A percentile compares a stretch with the other conserved stretches of the same genome.
These are phyloP conservation scores for Cottoperca gobio DNA, from an alignment of 2,797 vertebrate genomes.

Conservation along the genomic window DNA sequence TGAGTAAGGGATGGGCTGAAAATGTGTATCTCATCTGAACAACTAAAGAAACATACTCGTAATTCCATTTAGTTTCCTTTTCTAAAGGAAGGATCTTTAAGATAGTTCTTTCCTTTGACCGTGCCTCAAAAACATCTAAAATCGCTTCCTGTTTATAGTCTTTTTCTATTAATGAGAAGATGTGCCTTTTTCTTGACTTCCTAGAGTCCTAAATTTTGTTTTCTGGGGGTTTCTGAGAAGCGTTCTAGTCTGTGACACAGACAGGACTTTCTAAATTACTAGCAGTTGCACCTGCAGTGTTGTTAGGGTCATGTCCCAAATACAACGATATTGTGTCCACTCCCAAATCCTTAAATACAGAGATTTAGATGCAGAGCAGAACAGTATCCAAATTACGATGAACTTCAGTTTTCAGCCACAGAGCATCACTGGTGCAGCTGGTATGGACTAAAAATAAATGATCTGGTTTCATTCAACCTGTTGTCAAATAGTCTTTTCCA, in stretches of 20 bases:
- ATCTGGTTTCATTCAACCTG: not conserved
- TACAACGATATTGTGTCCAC: not conserved
- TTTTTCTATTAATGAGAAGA: no score
- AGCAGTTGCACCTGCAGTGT: not conserved
- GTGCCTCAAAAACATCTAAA: not conserved
- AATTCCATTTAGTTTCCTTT: not conserved
- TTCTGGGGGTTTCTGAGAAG: not conserved
- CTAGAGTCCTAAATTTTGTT: not conserved
- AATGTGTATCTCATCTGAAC: not conserved
- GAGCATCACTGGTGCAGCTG: constrained; percentile 2
- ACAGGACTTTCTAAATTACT: not conserved
- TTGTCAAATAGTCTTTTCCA: no score
- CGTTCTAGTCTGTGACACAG: not conserved
- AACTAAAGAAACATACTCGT: not conserved
- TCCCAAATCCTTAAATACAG: not conserved
- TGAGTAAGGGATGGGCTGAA: not conserved
- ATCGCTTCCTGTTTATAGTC: not conserved
- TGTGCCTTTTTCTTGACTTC: not conserved
- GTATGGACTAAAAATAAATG: not conserved
- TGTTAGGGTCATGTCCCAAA: not conserved
- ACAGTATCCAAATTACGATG: not conserved
- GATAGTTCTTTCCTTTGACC: not conserved
- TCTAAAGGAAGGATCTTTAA: not conserved
- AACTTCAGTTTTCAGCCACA: constrained; percentile 7
- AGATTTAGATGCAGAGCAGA: not conserved